Evolutionary conservation across 2,113 vertebrate species (phyloP), one percentile per base, ranked within the genome.

Genomic region (Nansenia antarctica): DNA sequence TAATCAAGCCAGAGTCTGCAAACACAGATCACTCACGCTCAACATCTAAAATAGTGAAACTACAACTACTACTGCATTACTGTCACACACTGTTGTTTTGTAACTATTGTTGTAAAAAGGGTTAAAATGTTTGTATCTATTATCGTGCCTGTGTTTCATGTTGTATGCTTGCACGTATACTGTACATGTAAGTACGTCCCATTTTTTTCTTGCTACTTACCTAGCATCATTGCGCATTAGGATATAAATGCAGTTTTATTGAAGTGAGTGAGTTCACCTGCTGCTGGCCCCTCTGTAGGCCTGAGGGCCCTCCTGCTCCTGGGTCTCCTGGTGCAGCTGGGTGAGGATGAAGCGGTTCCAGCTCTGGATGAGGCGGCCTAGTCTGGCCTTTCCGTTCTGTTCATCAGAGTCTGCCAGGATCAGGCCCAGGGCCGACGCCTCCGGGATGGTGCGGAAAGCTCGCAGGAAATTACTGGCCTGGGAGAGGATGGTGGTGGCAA

Each of bases 321-420:
- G 97, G 0, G 97, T 97, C 73, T 99, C 98, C 89, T 99, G 98
- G 87, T 99, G 98, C 24, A 99, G 93, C 71, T 99, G 98, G 0
- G 98, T 98, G 15, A 99, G 94, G 83, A 99, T 98, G 87, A 99
- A 99, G 8, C 98, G 94, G 79, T 98, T 98, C 98, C 98, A 99
- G 87, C 98, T 96, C 87, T 99, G 98, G 75, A 99, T 96, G 22
- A 99, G 89, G 22, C 95, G 87, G 0, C 96, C 97, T 14, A 99
- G 91, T 70, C 90, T 93, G 83, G 96, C 94, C 71, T 98, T 99
- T 30, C 98, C 98, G 0, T 96, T 98, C 72, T 97, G 96, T 72
- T 99, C 98, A 0, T 99, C 97, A 0, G 98, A 99, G 78, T 99
- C 98, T 0, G 98, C 96, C 55, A 99, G 90, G 84, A 98, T 99